phyloP scores from a whole-genome alignment of 2,797 vertebrate genomes.

The Myotis findleyi region DNA sequence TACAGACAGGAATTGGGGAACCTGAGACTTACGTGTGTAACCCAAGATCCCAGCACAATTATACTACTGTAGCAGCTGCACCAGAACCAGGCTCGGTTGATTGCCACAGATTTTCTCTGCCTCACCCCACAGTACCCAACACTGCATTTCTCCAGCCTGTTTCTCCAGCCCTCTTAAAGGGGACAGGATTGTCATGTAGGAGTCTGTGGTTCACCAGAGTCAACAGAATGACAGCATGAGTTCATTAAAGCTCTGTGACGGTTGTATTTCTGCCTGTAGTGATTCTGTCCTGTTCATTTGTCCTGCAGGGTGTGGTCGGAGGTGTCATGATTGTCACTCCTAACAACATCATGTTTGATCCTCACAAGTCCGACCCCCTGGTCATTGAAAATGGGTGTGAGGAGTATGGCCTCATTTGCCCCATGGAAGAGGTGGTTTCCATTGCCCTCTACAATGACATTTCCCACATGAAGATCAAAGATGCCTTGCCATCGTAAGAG shows the following conservation, averaged over 20 bases:
- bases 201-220: neutral
- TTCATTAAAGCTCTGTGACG: neutral
- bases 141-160: neutral
- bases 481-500: conserved; percentile 98
- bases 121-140: neutral
- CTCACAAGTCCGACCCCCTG: conserved; percentile 98
- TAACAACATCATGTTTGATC: conserved; percentile 99
- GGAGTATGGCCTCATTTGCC: conserved; percentile 98
- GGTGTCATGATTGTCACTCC: conserved; percentile 99
- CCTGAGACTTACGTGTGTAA: neutral
- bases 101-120: neutral
- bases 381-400: conserved; percentile 99
- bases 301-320: conserved; percentile 95
- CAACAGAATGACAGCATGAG: neutral
- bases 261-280: neutral
- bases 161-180: neutral
- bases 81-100: neutral
- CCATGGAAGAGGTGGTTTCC: conserved; percentile 98
- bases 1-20: neutral
- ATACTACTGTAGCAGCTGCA: neutral
- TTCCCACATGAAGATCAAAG: conserved; percentile 99
- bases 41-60: neutral
- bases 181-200: neutral
- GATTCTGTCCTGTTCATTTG: conserved; percentile 65
- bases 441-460: conserved; percentile 97